phyloP scores from a whole-genome alignment of 2,113 vertebrate species.

The Gadus chalcogrammus region DNA sequence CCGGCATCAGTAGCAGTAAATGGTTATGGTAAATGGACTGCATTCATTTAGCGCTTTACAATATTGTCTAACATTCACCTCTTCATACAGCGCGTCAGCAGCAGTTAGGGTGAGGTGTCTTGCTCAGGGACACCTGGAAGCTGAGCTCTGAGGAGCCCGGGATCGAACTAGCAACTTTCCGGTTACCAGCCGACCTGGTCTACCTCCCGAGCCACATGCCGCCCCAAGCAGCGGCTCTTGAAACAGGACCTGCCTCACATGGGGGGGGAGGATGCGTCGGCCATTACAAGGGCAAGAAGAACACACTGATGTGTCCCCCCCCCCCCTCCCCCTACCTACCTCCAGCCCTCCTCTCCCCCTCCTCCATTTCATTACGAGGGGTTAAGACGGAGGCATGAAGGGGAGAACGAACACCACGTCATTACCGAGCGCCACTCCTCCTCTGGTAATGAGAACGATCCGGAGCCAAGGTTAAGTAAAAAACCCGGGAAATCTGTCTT shows the following conservation, averaged over 20 bases:
- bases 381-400: constrained; percentile 31
- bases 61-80: too few relatives aligned
- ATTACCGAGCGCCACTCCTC: constrained; percentile 37
- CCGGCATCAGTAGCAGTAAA: too few relatives aligned
- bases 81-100: too few relatives aligned
- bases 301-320: constrained; percentile 23
- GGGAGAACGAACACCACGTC: constrained; percentile 5
- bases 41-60: too few relatives aligned
- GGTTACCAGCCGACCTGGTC: too few relatives aligned
- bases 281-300: constrained; percentile 43
- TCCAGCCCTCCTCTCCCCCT: constrained; percentile 10
- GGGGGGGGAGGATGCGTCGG: constrained; percentile 18
- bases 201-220: too few relatives aligned
- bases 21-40: too few relatives aligned
- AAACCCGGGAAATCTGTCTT: constrained; percentile 3
- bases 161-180: too few relatives aligned
- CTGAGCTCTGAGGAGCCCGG: too few relatives aligned
- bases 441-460: constrained; percentile 36
- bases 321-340: constrained; percentile 28
- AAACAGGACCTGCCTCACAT: constrained; percentile 38
- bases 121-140: too few relatives aligned
- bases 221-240: not conserved
- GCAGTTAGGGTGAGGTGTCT: too few relatives aligned
- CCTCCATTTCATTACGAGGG: constrained; percentile 40
- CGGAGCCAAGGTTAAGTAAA: constrained; percentile 38